Base-by-base conservation (phyloP, 53 echinoderm and acorn worm genomes). In the Echinometra lucunter region DNA sequence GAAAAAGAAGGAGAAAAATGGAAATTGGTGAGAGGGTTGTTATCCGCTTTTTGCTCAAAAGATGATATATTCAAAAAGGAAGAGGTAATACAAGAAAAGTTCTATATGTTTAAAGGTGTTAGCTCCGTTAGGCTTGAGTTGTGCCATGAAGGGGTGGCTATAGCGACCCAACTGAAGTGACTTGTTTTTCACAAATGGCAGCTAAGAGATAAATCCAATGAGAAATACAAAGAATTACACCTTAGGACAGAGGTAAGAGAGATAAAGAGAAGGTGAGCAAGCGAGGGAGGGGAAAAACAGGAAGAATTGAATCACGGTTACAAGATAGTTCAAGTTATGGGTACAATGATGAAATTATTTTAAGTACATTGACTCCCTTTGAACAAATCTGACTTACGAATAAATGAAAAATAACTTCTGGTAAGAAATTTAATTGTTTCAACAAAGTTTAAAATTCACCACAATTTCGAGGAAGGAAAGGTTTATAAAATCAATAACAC, bases 171-270 rank as follows among this genome's bases (percentile, higher is more conserved):
- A 12, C 44, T 80, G 38, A 80, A 93, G 93, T 75, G 93, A 21
- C 58, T 37, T 93, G 93, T 93, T 93, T 93, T 78, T 93, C 93
- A 93, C 93, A 10, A 80, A 75, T 57, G 32, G 28, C 35, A 80
- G 93, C 81, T 93, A 93, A 93, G 93, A 75, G 93, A 93, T 80
- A 93, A 80, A 93, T 93, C 93, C 93, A 80, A 81, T 93, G 93
- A 93, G 25, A 45, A 45, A 30, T 37, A 93, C 93, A 93, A 93
- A 53, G 80, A 80, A 57, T 80, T 57, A 57, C 38, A 30, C 44
- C 57, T 93, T 92, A 92, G 38, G n/a, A 42, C 11, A 74, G 44
- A 44, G 72, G 92, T 92, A 53, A 53, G 42, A 47, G 17, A 57
- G 49, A 88, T 13, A 18, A 19, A 72, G 72, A 72, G 35, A 70